Conservation (phyloP, 2,797 vertebrate species). For the Diplodus sargus region DNA sequence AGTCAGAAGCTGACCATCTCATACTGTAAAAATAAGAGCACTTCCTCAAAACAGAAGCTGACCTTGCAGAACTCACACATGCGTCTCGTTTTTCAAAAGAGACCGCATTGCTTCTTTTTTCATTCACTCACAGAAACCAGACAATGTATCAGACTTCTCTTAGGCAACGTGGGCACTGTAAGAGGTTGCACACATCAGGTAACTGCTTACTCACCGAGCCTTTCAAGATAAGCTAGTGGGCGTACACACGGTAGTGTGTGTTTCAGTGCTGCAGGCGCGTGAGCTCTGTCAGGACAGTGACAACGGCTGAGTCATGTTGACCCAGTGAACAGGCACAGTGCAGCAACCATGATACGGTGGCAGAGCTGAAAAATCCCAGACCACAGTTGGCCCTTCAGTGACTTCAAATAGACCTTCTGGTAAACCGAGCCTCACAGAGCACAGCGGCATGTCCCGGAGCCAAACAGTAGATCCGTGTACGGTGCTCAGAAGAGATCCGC, state of each 20-base stretch:
- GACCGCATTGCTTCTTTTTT: slow-evolving; percentile 10
- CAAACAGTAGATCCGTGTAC: slow-evolving; percentile 19
- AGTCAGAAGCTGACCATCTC: not conserved
- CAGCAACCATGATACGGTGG: slow-evolving; percentile 19
- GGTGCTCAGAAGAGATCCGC: slow-evolving; percentile 18
- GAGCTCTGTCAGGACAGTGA: slow-evolving; percentile 26
- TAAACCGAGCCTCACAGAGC: slow-evolving; percentile 14
- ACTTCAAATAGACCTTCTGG: slow-evolving; percentile 27
- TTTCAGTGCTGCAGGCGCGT: slow-evolving; percentile 52
- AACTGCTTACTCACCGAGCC: slow-evolving; percentile 59
- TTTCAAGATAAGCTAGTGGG: slow-evolving; percentile 60
- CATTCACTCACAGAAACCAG: slow-evolving; percentile 4
- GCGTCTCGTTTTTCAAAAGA: slow-evolving; percentile 3
- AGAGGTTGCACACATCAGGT: slow-evolving; percentile 44
- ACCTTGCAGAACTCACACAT: slow-evolving; percentile 11
- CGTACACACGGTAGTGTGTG: slow-evolving; percentile 46
- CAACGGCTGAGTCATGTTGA: slow-evolving; percentile 60
- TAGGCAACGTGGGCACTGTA: not conserved
- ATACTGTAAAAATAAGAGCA: slow-evolving; percentile 39
- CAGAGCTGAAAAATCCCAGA: slow-evolving; percentile 33
- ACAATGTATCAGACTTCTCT: not conserved
- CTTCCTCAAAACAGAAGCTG: slow-evolving; percentile 39
- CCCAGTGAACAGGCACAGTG: slow-evolving; percentile 38
- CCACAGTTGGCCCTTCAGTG: slow-evolving; percentile 17
- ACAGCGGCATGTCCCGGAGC: slow-evolving; percentile 7